Evolutionary conservation across 1,140 invertebrate species (phyloP).

Genomic region (Hetaerina americana): DNA sequence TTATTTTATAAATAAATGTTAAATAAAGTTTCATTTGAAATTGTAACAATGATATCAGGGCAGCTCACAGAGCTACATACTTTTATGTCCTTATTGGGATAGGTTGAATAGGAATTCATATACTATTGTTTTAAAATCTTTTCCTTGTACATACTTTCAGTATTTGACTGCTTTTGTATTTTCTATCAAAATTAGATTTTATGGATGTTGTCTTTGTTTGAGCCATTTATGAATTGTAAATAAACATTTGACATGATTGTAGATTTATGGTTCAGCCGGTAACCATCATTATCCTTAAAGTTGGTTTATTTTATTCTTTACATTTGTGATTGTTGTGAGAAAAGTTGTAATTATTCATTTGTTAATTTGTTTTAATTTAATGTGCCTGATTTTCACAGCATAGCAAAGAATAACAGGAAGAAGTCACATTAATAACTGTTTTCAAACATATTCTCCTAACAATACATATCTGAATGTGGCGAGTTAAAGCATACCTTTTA

Average conservation of each 20-base stretch:
- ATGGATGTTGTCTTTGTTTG: neutral
- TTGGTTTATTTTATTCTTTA: neutral
- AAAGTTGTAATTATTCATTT: neutral
- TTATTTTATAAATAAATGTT: slow-evolving; percentile 1
- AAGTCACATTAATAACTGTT: neutral
- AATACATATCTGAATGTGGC: neutral
- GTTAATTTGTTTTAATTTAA: neutral
- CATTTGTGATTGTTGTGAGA: neutral
- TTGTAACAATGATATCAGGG: neutral
- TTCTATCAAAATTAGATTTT: neutral
- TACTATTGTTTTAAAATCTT: neutral
- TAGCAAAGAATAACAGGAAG: neutral
- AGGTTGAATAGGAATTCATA: neutral
- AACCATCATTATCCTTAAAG: neutral
- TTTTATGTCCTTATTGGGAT: neutral
- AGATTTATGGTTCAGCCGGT: neutral
- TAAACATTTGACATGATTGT: neutral
- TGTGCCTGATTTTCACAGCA: neutral
- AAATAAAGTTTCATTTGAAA: slow-evolving; percentile 1
- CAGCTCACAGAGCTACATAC: neutral
- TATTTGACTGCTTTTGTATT: neutral
- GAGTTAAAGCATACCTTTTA: neutral
- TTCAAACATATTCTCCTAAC: neutral
- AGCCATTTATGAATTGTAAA: neutral
- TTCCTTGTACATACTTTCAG: neutral